phyloP scores from a whole-genome alignment of 2,113 vertebrate species.

The Garra rufa region DNA sequence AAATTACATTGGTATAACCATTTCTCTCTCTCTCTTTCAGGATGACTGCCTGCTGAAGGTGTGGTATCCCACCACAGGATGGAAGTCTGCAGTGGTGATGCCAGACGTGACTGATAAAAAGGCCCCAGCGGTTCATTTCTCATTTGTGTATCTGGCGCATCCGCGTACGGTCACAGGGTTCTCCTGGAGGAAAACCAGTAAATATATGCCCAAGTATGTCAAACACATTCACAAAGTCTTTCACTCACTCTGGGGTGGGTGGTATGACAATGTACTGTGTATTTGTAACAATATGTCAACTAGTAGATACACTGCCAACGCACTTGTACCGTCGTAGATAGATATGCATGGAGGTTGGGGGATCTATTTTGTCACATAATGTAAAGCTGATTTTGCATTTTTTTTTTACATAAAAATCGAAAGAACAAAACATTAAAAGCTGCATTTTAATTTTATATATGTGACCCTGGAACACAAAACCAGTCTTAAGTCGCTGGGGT shows the following conservation, averaged over 20 bases:
- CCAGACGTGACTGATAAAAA: conserved; percentile 87
- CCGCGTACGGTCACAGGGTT: conserved; percentile 93
- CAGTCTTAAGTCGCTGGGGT: too few species aligned
- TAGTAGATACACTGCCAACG: not conserved
- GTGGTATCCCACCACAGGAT: conserved; percentile 95
- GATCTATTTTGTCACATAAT: too few species aligned
- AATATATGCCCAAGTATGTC: conserved; percentile 91
- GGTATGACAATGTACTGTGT: not conserved
- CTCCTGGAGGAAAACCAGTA: conserved; percentile 99
- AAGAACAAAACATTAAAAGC: too few species aligned
- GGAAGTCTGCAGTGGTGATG: conserved; percentile 93
- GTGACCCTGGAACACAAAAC: too few species aligned
- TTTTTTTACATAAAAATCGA: too few species aligned
- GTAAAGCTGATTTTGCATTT: too few species aligned
- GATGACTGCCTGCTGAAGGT: conserved; percentile 98
- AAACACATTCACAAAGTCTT: not conserved
- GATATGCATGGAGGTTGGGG: not conserved
- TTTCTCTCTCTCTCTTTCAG: conserved; percentile 69
- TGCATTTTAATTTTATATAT: too few species aligned
- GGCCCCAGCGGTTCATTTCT: conserved; percentile 80
- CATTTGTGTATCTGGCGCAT: conserved; percentile 96
- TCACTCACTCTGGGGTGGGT: not conserved
- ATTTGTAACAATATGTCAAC: not conserved
- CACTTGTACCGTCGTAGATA: not conserved
- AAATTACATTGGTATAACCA: not conserved